Conservation (phyloP, 2,113 vertebrate species). For the Bubalus kerabau region DNA sequence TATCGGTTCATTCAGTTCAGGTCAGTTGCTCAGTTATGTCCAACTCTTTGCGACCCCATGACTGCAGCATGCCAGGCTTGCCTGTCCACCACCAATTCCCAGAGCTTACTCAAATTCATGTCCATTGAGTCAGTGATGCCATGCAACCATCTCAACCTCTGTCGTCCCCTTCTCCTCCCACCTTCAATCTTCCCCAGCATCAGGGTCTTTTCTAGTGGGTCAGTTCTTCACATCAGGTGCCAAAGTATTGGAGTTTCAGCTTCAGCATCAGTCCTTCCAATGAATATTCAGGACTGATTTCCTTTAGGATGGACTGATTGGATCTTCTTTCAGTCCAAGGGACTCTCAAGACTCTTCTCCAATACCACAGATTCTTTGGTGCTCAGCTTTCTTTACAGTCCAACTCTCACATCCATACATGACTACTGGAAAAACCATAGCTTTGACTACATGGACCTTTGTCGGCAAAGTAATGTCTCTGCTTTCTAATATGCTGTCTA, state of each 20-base stretch:
- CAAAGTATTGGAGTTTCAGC: background rate
- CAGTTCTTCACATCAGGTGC: background rate
- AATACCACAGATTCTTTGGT: background rate
- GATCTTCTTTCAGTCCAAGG: background rate
- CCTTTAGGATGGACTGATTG: background rate
- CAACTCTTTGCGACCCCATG: background rate
- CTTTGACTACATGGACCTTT: background rate
- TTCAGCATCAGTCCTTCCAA: background rate
- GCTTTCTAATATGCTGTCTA: background rate
- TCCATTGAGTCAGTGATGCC: background rate
- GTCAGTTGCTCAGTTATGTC: background rate
- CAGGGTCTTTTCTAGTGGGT: background rate
- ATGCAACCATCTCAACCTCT: background rate
- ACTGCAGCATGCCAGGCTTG: background rate
- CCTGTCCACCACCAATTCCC: background rate
- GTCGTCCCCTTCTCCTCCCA: background rate
- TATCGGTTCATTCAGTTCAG: background rate
- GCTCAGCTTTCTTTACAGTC: background rate
- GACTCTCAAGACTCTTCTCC: background rate
- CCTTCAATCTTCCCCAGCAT: background rate
- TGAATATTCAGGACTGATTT: background rate
- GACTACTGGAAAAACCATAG: background rate
- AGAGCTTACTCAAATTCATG: background rate
- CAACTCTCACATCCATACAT: background rate
- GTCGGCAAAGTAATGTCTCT: background rate